Percentiles rank a stretch among this genome's conserved stretches.
Conservation (phyloP, 2,113 vertebrate genomes). For the Coptodon rendalli region DNA sequence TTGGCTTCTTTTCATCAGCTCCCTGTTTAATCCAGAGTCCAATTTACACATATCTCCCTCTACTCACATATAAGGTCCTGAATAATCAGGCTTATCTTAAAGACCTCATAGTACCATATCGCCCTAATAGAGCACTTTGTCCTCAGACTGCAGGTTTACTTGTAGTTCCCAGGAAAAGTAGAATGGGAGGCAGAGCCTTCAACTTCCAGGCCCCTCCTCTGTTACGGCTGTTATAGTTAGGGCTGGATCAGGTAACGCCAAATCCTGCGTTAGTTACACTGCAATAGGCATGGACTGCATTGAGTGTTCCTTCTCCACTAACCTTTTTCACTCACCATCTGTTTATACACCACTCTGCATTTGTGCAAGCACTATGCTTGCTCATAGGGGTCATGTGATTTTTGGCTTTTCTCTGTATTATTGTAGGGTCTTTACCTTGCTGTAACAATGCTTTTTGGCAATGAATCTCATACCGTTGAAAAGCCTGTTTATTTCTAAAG, state of each 20-base stretch:
- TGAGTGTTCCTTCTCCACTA: neutral
- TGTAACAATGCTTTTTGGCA: neutral
- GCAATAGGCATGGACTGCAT: neutral
- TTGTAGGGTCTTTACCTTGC: neutral
- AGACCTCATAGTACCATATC: neutral
- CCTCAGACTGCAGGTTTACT: neutral
- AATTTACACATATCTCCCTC: neutral
- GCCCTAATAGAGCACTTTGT: neutral
- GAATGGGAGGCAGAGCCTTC: neutral
- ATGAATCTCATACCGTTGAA: fast-evolving
- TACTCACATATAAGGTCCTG: neutral
- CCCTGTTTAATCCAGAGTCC: neutral
- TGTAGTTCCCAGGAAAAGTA: neutral
- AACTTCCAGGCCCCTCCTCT: neutral
- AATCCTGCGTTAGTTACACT: neutral
- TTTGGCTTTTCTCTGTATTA: neutral
- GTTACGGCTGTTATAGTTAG: neutral
- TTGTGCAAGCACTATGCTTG: neutral
- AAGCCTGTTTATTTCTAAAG: neutral
- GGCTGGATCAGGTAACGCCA: neutral
- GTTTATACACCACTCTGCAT: neutral
- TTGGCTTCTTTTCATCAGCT: neutral
- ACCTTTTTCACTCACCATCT: neutral
- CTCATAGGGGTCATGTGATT: neutral
- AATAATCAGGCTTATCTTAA: neutral